Evolutionary conservation across 2,113 vertebrate species (phyloP), one percentile per base, ranked within the genome.

Genomic region (Bujurquina vittata): DNA sequence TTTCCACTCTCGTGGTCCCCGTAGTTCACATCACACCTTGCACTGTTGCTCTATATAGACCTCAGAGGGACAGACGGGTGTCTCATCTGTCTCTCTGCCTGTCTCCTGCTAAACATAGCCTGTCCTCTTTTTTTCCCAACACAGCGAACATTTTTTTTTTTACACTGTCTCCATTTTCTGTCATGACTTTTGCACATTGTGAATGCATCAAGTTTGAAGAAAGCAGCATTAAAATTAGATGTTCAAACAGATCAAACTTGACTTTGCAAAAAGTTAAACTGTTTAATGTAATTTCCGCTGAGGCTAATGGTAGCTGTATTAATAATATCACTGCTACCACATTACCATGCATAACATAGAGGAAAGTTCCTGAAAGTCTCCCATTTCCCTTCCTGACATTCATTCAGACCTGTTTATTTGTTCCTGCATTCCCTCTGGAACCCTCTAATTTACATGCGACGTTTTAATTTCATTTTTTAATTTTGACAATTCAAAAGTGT

Each of bases 1-100:
- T 86, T 79, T 88, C 84, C 84, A 74, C 87, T 91, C 76, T 61
- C 14, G 52, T 31, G 23, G 79, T 86, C 89, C 91, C 84, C 9
- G 88, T 65, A 89, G 85, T 83, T 90, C 90, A 86, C 86, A 87
- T 89, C 91, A 77, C 88, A 85, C 87, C 83, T 89, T 58, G 73
- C 69, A 3, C 88, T 61, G 77, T 61, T 74, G 84, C 84, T 86
- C 72, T 17, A 77, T 79, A 49, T 62, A 85, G 81, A 89, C 85
- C 87, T 87, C 81, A 78, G 83, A 84, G 83, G 77, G 78, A 86
- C 80, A 78, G 77, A 84, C 62, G 2, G 7, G 77, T 29, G 60
- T 81, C 84, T 82, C 81, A 43, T 80, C 86, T 81, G 69, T 88
- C 75, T 86, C 79, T 72, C 82, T 31, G 77, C 54, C 63, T 33